Base-by-base conservation (phyloP, 2,797 vertebrate genomes). In the Simalia tracyae region DNA sequence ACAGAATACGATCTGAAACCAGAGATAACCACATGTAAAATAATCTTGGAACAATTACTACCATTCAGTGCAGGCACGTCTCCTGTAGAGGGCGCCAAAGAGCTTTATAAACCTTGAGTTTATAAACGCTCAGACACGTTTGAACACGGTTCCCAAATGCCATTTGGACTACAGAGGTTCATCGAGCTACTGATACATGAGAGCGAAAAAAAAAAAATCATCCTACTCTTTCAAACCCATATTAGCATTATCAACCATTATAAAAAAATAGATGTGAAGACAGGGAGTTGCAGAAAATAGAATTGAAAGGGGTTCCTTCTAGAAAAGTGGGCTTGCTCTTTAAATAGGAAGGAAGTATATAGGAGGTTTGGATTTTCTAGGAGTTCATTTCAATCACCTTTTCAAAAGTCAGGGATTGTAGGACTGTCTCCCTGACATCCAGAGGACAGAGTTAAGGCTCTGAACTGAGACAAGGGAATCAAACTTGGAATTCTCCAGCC, bases 111-210 rank as follows among this genome's bases (percentile, higher is more conserved):
- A 89, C 92, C 8, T 68, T 31, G 24, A 66, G 56, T 85, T 64
- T 84, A 84, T 63, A 90, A 90, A 92, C 0, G 36, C 5, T 76
- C 84, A 54, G 86, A 56, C 22, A 86, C 72, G 87, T 66, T 2
- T 0, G n/a, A 93, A 91, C 92, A 22, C 64, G 8, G 72, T 28
- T 1, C 0, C 36, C 87, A 61, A 88, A 89, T 5, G 1, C 17
- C 36, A 66, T 90, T 56, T 93, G 68, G 42, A 87, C 90, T 95
- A 94, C 92, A 93, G 42, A 14, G 0, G 93, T 14, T 26, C 36
- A 0, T 36, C 31, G 31, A 86, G n/a, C 56, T 57, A 7, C 93
- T 88, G 63, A 56, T 54, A 31, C 19, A 56, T 88, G 87, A 88
- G 50, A 36, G n/a, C 72, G 24, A 81, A 81, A 81, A 46, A 3